Conservation (phyloP, 2,888 invertebrate genomes). For the Mellilla xanthometata region DNA sequence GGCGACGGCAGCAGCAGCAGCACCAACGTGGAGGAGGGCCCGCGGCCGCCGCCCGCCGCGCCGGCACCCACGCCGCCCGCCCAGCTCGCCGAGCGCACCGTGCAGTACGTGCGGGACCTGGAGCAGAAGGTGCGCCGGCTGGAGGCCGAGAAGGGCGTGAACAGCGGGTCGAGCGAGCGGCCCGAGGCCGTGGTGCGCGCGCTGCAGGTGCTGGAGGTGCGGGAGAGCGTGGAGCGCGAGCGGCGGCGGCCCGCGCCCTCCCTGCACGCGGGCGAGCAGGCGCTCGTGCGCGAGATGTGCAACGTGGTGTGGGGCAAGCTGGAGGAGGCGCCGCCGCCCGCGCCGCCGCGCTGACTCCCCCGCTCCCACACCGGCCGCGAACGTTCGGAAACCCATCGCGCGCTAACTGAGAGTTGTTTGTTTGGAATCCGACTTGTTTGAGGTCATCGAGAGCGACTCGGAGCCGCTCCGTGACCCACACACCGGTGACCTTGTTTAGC, state of each 20-base stretch:
- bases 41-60: slow-evolving; percentile 55
- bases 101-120: slow-evolving; percentile 94
- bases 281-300: slow-evolving; percentile 97
- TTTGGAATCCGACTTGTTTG: slow-evolving; percentile 70
- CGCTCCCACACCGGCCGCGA: slow-evolving; percentile 23
- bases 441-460: slow-evolving; percentile 61
- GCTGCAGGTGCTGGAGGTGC: slow-evolving; percentile 94
- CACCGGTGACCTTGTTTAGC: slow-evolving; percentile 66
- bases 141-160: slow-evolving; percentile 93
- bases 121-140: slow-evolving; percentile 93
- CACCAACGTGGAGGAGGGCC: slow-evolving; percentile 93
- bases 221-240: slow-evolving; percentile 92
- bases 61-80: slow-evolving; percentile 60
- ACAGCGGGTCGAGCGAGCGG: slow-evolving; percentile 85
- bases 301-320: slow-evolving; percentile 96
- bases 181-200: slow-evolving; percentile 97
- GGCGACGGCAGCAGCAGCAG: slow-evolving; percentile 97
- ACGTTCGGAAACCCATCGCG: slow-evolving; percentile 45
- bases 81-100: slow-evolving; percentile 90
- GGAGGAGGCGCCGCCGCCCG: slow-evolving; percentile 90
- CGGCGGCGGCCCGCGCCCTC: slow-evolving; percentile 83
- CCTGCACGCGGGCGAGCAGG: slow-evolving; percentile 94
- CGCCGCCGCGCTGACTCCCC: slow-evolving; percentile 62
- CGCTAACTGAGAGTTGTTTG: slow-evolving; percentile 51
- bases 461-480: slow-evolving; percentile 71